Conservation (phyloP, 2,888 invertebrate genomes). For the Kryphioiulus occultus region DNA sequence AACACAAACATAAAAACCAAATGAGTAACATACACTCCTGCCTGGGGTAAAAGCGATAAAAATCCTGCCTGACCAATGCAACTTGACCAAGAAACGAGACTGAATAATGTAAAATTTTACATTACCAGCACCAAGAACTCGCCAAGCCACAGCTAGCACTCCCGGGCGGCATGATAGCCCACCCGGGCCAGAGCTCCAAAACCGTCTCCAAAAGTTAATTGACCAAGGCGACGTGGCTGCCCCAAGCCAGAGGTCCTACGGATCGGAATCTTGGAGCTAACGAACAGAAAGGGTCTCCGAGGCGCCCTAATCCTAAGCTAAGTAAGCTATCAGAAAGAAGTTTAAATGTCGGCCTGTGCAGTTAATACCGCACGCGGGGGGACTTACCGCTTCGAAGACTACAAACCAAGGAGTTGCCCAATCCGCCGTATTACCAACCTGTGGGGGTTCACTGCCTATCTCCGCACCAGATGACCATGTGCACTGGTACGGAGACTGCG, state of each 20-base stretch:
- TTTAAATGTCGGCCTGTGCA: not conserved
- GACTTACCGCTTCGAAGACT: slow-evolving; percentile 18
- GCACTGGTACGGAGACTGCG: not conserved
- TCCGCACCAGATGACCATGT: not conserved
- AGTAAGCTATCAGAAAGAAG: not conserved
- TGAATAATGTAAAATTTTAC: no score
- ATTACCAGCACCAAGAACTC: not conserved
- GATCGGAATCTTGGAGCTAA: not conserved
- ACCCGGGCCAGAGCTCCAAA: not conserved
- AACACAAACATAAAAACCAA: not conserved
- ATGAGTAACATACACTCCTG: not conserved
- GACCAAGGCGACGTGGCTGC: not conserved
- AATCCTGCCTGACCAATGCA: not conserved
- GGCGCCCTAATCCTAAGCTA: not conserved
- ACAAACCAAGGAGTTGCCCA: slow-evolving; percentile 19
- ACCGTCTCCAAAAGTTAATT: not conserved
- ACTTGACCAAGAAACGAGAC: not conserved
- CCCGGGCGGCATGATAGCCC: not conserved
- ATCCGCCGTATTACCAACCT: not conserved
- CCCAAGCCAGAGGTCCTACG: not conserved
- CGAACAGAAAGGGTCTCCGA: not conserved
- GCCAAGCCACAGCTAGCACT: not conserved
- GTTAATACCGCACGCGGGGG: not conserved
- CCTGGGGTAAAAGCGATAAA: not conserved
- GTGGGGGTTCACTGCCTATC: not conserved